These are phyloP conservation scores for Hermaeophaga mercurialis DNA, from an alignment of 2,888 invertebrate species.

Conservation along the genomic window DNA sequence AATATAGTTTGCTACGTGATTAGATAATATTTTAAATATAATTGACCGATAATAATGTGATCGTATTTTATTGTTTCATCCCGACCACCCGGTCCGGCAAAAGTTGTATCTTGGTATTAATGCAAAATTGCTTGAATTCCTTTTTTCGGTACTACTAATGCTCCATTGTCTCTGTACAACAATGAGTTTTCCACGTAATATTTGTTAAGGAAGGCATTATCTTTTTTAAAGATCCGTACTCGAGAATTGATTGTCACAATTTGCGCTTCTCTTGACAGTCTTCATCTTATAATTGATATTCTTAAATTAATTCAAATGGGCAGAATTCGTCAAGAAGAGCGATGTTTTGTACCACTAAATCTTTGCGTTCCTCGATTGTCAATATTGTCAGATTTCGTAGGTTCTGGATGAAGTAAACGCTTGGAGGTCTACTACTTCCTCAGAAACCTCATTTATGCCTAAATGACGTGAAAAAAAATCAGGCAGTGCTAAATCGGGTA, in stretches of 20 bases:
- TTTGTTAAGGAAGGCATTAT: neutral
- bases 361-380: no score
- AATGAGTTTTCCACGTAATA: neutral
- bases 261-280: neutral
- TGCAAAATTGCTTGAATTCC: neutral
- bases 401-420: neutral
- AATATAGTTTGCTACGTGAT: conserved; percentile 7
- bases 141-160: neutral
- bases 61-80: conserved; percentile 37
- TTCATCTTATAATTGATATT: neutral
- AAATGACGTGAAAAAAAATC: conserved; percentile 31
- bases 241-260: neutral
- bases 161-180: neutral
- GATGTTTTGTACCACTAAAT: neutral
- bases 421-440: neutral
- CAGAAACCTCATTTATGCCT: neutral
- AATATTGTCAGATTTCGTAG: neutral
- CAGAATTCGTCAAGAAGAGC: neutral
- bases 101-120: conserved; percentile 18
- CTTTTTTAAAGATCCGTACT: neutral
- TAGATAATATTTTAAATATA: no score
- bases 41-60: conserved; percentile 39
- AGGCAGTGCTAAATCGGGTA: conserved; percentile 19
- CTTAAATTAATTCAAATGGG: neutral
- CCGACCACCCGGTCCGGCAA: conserved; percentile 36